Evolutionary conservation across 2,888 invertebrate species (phyloP).

Genomic region (Atrina japonica): DNA sequence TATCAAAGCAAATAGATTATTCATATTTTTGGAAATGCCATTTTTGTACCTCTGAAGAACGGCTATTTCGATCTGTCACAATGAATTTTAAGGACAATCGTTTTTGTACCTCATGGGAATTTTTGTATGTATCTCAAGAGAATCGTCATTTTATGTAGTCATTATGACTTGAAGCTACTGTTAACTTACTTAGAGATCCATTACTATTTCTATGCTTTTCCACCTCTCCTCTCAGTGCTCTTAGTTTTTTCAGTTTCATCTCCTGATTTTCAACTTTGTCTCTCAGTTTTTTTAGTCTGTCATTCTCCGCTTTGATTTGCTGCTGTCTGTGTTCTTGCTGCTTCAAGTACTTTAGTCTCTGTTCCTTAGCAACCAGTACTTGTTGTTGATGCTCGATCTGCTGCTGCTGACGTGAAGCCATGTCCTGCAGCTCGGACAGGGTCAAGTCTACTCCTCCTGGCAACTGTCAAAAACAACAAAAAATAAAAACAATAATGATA

Average conservation of each 20-base stretch:
- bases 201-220: constrained; percentile 93
- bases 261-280: constrained; percentile 97
- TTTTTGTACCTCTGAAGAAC: no score
- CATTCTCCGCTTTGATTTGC: constrained; percentile 89
- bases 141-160: no score
- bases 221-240: constrained; percentile 95
- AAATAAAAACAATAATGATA: no score
- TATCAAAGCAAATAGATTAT: no score
- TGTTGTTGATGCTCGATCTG: constrained; percentile 97
- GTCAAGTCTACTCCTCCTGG: constrained; percentile 78
- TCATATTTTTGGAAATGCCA: no score
- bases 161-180: no score
- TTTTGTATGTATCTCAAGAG: no score
- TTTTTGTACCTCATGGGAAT: no score
- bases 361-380: constrained; percentile 94
- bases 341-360: constrained; percentile 95
- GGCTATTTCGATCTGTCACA: neutral
- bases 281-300: constrained; percentile 91
- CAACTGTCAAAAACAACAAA: constrained; percentile 57
- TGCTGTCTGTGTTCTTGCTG: constrained; percentile 90
- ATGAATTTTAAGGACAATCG: neutral
- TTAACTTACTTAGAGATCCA: constrained; percentile 73
- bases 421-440: constrained; percentile 96
- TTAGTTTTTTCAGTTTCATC: constrained; percentile 93
- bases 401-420: constrained; percentile 98